Percentiles rank a stretch among this genome's conserved stretches.
phyloP scores from a whole-genome alignment of 2,888 invertebrate genomes.

The Gisinianus flammeolus region DNA sequence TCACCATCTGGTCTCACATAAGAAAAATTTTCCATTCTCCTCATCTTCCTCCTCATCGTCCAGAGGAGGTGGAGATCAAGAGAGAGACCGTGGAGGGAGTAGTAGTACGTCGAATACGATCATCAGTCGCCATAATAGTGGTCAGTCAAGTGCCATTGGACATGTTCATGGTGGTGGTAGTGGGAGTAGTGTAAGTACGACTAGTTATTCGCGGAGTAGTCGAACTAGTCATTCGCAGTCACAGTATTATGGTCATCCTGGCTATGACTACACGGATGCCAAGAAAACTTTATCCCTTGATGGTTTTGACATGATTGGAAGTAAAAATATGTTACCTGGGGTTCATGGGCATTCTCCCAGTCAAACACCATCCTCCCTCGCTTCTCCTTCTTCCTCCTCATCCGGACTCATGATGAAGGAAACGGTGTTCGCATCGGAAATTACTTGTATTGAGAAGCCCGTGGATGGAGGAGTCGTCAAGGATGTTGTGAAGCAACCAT shows the following conservation, averaged over 20 bases:
- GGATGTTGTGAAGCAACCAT: constrained; percentile 61
- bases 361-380: background rate
- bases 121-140: constrained; percentile 39
- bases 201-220: background rate
- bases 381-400: constrained; percentile 16
- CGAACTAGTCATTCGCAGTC: background rate
- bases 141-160: constrained; percentile 35
- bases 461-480: constrained; percentile 32
- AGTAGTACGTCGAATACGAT: background rate
- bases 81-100: constrained; percentile 14
- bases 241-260: constrained; percentile 11
- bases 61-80: constrained; percentile 9
- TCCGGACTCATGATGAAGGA: constrained; percentile 48
- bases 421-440: constrained; percentile 59
- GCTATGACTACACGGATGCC: constrained; percentile 48
- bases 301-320: constrained; percentile 45
- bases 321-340: constrained; percentile 36
- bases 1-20: constrained; percentile 26
- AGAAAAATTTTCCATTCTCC: constrained; percentile 41
- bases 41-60: constrained; percentile 36
- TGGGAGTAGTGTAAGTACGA: background rate
- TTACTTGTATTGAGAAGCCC: constrained; percentile 58
- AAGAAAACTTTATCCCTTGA: constrained; percentile 48
- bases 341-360: constrained; percentile 15
- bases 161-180: background rate